Evolutionary conservation across 1,140 invertebrate genomes (phyloP).

Genomic region (Plutomurus gul): DNA sequence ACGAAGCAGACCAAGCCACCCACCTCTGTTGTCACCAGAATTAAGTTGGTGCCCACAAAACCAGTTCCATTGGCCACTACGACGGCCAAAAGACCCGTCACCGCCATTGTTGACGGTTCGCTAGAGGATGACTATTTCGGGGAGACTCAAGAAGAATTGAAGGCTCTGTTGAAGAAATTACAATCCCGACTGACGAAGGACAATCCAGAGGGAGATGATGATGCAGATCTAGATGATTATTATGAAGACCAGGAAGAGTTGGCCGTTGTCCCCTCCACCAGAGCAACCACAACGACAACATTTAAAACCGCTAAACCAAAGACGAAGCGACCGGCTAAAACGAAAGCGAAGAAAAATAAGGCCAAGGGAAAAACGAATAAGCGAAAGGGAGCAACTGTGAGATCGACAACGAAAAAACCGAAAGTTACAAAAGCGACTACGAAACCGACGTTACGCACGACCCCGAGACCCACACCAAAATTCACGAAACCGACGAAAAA

Average conservation of each 20-base stretch:
- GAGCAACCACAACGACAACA: constrained; percentile 26
- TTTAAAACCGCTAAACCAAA: constrained; percentile 25
- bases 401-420: constrained; percentile 19
- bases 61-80: constrained; percentile 1
- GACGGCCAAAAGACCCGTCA: background rate
- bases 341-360: constrained; percentile 23
- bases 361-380: constrained; percentile 30
- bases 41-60: constrained; percentile 7
- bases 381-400: background rate
- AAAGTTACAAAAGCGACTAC: background rate
- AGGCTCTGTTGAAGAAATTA: constrained; percentile 37
- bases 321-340: constrained; percentile 34
- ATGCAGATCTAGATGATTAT: constrained; percentile 4
- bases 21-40: background rate
- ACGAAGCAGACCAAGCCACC: background rate
- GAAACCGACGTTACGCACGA: background rate
- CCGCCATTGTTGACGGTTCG: background rate
- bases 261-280: background rate
- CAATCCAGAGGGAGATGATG: background rate
- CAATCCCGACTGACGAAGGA: constrained; percentile 29
- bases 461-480: constrained; percentile 19
- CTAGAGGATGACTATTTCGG: constrained; percentile 37
- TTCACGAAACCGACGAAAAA: background rate
- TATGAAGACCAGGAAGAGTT: constrained; percentile 37
- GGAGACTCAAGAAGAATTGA: constrained; percentile 41